Evolutionary conservation across 2,888 invertebrate genomes (phyloP).

Genomic region (Spodoptera littoralis): DNA sequence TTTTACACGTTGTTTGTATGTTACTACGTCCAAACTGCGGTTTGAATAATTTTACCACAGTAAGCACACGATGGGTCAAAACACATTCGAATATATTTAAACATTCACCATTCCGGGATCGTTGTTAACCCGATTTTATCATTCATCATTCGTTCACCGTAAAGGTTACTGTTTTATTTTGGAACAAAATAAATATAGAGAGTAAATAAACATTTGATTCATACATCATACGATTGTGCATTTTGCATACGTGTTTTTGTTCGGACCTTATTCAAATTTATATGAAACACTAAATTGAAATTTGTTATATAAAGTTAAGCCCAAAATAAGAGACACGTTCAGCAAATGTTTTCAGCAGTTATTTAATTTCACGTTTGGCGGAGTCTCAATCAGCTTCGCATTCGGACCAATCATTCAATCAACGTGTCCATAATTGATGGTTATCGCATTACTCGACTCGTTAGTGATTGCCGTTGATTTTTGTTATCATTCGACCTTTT

Average conservation of each 20-base stretch:
- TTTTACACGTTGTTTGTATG: slow-evolving; percentile 52
- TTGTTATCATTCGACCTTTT: slow-evolving; percentile 60
- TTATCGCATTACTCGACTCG: slow-evolving; percentile 75
- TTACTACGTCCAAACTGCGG: slow-evolving; percentile 31
- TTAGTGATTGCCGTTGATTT: slow-evolving; percentile 71
- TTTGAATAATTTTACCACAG: slow-evolving; percentile 41
- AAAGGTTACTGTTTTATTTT: slow-evolving; percentile 18
- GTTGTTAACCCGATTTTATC: slow-evolving; percentile 8
- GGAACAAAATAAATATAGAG: slow-evolving; percentile 17
- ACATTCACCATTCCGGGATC: slow-evolving; percentile 3
- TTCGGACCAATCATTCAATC: slow-evolving; percentile 76
- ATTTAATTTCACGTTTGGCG: slow-evolving; percentile 73
- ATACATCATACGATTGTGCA: slow-evolving; percentile 10
- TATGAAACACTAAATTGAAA: slow-evolving; percentile 19
- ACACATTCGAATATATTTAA: slow-evolving; percentile 17
- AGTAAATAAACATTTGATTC: slow-evolving; percentile 15
- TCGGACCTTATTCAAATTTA: neutral
- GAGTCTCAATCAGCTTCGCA: slow-evolving; percentile 74
- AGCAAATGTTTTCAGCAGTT: slow-evolving; percentile 66
- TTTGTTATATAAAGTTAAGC: slow-evolving; percentile 33
- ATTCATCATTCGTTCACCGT: slow-evolving; percentile 17
- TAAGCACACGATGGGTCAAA: slow-evolving; percentile 12
- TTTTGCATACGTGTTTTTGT: slow-evolving; percentile 12
- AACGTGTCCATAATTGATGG: slow-evolving; percentile 76
- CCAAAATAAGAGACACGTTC: slow-evolving; percentile 48